These are phyloP conservation scores for Tuberolachnus salignus DNA, from an alignment of 2,888 invertebrate genomes.

Conservation along the genomic window DNA sequence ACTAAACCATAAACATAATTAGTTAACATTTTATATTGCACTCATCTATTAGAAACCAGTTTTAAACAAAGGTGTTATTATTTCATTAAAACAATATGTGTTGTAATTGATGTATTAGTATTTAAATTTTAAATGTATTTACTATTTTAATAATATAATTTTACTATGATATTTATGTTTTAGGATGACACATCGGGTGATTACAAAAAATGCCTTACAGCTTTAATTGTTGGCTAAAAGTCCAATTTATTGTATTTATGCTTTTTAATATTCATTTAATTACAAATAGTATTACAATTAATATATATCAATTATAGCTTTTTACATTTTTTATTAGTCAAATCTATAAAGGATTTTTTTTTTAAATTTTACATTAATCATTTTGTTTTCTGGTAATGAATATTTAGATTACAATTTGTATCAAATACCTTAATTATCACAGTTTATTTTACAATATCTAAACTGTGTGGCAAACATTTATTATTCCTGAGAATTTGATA, in stretches of 20 bases:
- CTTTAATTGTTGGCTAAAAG: conserved; percentile 65
- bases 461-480: too few relatives aligned
- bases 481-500: too few relatives aligned
- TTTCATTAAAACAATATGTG: neutral
- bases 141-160: neutral
- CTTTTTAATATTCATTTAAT: conserved; percentile 8
- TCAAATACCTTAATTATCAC: too few relatives aligned
- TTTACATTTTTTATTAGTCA: conserved; percentile 1
- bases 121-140: neutral
- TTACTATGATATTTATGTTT: conserved; percentile 62
- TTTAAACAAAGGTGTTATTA: neutral
- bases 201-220: conserved; percentile 82
- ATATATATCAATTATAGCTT: too few relatives aligned
- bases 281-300: too few relatives aligned
- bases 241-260: neutral
- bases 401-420: too few relatives aligned
- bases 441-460: too few relatives aligned
- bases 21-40: neutral
- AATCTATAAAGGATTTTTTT: neutral
- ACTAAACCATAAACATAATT: too few relatives aligned
- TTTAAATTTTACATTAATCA: neutral
- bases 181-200: conserved; percentile 85
- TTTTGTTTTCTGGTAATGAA: neutral
- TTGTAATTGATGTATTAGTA: too few relatives aligned
- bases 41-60: neutral